phyloP scores from a whole-genome alignment of 92 coral and sea anemone species.

The Palythoa grandiflora region DNA sequence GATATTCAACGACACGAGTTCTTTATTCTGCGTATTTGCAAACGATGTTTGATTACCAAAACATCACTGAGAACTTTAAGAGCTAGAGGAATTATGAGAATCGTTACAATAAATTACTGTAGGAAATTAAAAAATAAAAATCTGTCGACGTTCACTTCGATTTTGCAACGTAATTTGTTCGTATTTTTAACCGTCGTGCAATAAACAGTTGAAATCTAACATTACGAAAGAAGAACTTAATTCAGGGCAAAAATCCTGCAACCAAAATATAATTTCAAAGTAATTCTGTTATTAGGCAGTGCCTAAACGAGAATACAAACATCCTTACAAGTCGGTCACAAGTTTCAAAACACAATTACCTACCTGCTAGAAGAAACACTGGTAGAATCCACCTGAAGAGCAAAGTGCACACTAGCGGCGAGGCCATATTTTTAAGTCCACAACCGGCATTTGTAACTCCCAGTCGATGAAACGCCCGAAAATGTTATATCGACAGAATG shows the following conservation, averaged over 20 bases:
- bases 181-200: background rate
- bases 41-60: background rate
- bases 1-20: background rate
- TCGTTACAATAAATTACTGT: background rate
- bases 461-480: background rate
- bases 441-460: slow-evolving; percentile 35
- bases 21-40: background rate
- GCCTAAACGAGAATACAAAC: too few species aligned
- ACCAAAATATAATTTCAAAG: background rate
- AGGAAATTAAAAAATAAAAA: background rate
- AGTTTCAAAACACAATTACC: slow-evolving; percentile 30
- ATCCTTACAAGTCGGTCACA: background rate
- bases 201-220: background rate
- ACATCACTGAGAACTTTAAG: background rate
- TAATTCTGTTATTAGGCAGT: too few species aligned
- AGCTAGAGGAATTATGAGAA: background rate
- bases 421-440: slow-evolving; percentile 75
- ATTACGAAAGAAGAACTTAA: background rate
- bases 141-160: background rate
- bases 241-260: background rate
- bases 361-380: slow-evolving; percentile 87
- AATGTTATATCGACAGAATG: background rate
- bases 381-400: slow-evolving; percentile 92
- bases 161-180: slow-evolving; percentile 10
- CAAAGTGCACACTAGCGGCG: slow-evolving; percentile 84